phyloP scores from a whole-genome alignment of 2,797 vertebrate species.

The Cirrhinus mrigala region DNA sequence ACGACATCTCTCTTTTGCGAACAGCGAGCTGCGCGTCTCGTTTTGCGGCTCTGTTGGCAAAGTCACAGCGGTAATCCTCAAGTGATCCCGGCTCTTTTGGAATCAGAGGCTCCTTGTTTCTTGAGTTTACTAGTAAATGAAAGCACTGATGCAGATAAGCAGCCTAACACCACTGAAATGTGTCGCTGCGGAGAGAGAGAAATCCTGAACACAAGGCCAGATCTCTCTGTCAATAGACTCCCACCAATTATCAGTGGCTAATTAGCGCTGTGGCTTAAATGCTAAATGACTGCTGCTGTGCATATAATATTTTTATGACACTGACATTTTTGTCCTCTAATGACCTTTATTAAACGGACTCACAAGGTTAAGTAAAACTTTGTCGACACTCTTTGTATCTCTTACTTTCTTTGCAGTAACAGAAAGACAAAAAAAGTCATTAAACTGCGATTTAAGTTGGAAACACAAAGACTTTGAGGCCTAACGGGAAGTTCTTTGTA shows the following conservation, averaged over 20 bases:
- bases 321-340: not conserved
- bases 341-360: not conserved
- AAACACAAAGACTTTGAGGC: not conserved
- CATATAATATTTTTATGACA: not conserved
- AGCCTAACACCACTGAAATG: conserved; percentile 58
- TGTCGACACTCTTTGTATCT: not conserved
- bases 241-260: conserved; percentile 53
- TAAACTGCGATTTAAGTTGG: not conserved
- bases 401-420: not conserved
- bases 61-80: conserved; percentile 32
- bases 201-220: conserved; percentile 44
- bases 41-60: not conserved
- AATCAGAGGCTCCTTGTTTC: conserved; percentile 41
- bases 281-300: not conserved
- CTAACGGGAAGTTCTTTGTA: conserved; percentile 2
- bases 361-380: not conserved
- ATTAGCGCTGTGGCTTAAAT: conserved; percentile 57
- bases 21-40: not conserved
- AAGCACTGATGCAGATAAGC: conserved; percentile 57
- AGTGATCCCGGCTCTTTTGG: conserved; percentile 15
- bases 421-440: not conserved
- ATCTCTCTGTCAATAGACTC: conserved; percentile 58
- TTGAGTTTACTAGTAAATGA: conserved; percentile 51
- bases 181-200: conserved; percentile 39
- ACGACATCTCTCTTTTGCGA: not conserved